Conservation (phyloP, 2,797 vertebrate species). For the Tapirus indicus region DNA sequence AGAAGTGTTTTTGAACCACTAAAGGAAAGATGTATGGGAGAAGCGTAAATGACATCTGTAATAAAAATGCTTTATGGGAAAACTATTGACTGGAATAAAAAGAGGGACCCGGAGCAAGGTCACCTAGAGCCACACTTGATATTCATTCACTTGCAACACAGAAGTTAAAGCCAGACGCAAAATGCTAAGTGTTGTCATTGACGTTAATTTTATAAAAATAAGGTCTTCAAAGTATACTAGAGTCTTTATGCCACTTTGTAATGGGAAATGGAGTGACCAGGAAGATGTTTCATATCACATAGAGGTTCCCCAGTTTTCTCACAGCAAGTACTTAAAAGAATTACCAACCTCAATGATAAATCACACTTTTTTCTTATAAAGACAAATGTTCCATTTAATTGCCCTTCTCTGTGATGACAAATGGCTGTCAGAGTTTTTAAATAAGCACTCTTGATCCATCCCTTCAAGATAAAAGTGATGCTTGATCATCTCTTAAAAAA, state of each 20-base stretch:
- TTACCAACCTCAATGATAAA: neutral
- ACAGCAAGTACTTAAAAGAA: neutral
- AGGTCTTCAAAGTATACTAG: neutral
- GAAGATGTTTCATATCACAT: neutral
- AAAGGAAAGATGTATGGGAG: neutral
- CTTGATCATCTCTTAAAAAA: conserved; percentile 40
- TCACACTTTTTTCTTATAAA: neutral
- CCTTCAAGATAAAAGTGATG: neutral
- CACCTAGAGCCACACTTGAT: neutral
- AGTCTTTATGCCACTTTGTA: neutral
- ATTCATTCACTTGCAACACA: neutral
- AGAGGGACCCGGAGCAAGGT: neutral
- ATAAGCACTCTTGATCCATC: neutral
- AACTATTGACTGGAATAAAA: conserved; percentile 28
- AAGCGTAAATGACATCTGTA: conserved; percentile 52
- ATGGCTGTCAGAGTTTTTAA: neutral
- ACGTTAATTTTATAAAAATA: neutral
- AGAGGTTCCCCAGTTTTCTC: neutral
- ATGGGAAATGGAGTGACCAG: neutral
- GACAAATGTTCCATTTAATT: neutral
- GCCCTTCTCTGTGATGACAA: neutral
- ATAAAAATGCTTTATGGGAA: conserved; percentile 48
- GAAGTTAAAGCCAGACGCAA: neutral
- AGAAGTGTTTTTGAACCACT: conserved; percentile 42
- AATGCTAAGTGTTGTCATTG: neutral